Evolutionary conservation across 2,113 vertebrate genomes (phyloP).

Genomic region (Lamprologus callipterus): DNA sequence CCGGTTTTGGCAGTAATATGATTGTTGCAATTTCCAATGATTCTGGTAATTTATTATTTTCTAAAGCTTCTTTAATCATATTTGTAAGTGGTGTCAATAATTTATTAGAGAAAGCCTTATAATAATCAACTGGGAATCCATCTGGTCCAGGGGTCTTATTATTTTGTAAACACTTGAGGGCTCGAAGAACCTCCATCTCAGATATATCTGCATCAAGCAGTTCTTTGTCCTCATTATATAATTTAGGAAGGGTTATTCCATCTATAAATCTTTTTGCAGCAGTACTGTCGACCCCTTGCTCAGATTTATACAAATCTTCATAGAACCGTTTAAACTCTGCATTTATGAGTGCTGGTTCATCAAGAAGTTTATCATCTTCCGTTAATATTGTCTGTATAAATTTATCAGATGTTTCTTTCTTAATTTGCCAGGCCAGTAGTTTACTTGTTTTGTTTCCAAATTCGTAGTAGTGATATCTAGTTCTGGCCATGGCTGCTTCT

Average conservation of each 20-base stretch:
- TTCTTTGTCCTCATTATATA: no score
- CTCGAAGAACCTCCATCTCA: fast-evolving
- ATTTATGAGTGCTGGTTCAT: no score
- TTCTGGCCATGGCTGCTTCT: neutral
- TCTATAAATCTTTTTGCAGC: neutral
- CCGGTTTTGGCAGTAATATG: neutral
- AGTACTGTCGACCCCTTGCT: neutral
- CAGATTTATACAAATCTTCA: no score
- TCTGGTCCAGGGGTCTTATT: no score
- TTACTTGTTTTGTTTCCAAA: neutral
- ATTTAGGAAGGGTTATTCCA: no score
- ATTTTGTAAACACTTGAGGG: no score
- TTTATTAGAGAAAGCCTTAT: no score
- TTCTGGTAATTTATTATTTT: neutral
- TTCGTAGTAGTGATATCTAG: neutral
- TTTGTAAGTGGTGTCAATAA: fast-evolving
- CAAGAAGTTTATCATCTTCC: neutral
- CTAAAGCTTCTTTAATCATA: neutral
- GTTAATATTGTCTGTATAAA: neutral
- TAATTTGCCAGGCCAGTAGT: neutral
- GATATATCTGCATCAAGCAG: no score
- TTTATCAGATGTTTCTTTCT: neutral
- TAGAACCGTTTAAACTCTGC: no score
- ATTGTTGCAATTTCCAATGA: neutral
- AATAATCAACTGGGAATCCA: fast-evolving